Conservation (phyloP, 2,113 vertebrate species). For the Rhinichthys klamathensis region DNA sequence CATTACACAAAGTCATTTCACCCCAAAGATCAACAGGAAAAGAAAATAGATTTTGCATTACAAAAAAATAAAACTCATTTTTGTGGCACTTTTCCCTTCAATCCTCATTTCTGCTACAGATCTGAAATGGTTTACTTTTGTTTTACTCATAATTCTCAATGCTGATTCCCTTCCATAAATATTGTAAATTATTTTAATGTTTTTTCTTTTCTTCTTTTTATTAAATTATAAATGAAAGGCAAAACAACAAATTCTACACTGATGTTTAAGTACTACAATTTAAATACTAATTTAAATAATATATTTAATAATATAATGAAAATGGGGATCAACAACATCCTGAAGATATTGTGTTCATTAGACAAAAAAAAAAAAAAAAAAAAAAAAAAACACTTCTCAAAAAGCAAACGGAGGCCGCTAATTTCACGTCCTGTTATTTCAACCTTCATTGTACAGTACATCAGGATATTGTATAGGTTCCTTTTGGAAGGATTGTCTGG, state of each 20-base stretch:
- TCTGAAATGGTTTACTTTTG: not conserved
- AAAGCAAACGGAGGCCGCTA: constrained; percentile 9
- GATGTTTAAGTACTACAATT: not conserved
- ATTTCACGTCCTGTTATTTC: constrained; percentile 1
- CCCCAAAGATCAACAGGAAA: not conserved
- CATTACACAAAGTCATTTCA: not conserved
- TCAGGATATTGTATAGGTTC: not conserved
- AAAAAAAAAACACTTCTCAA: constrained; percentile 1
- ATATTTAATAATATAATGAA: no score
- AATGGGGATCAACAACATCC: not conserved
- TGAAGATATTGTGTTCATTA: not conserved
- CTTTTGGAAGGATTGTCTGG: constrained; percentile 38
- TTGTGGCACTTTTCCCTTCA: not conserved
- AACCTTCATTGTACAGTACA: not conserved
- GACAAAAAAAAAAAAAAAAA: not conserved
- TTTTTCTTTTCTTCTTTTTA: not conserved
- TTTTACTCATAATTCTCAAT: no score
- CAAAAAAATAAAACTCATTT: not conserved
- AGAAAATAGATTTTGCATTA: not conserved
- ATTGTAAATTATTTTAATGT: not conserved
- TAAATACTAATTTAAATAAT: not conserved
- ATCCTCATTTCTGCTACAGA: not conserved
- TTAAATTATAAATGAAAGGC: not conserved
- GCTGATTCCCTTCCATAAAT: not conserved
- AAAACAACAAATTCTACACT: not conserved